Conservation (phyloP, 1,140 invertebrate species). For the Halyomorpha halys region DNA sequence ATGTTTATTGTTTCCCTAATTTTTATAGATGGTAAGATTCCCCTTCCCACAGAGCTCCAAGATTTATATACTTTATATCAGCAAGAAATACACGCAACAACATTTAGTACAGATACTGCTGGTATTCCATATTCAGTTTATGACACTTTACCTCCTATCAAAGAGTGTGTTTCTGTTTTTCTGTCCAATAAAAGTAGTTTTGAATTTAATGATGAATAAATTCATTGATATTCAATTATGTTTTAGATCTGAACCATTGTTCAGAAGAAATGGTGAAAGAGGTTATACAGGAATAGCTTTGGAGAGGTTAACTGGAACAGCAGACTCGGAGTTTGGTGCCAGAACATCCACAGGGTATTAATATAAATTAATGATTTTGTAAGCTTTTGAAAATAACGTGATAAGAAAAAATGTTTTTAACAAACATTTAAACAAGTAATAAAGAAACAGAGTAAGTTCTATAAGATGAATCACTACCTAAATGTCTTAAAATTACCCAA, state of each 20-base stretch:
- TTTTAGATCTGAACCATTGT: constrained; percentile 3
- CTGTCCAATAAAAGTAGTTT: background rate
- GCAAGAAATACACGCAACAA: constrained; percentile 67
- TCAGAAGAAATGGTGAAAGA: background rate
- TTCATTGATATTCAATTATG: too few species aligned
- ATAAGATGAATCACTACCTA: too few species aligned
- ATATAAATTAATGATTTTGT: background rate
- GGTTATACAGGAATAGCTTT: background rate
- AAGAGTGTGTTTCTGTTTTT: constrained; percentile 35
- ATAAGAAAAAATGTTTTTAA: too few species aligned
- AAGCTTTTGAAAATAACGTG: too few species aligned
- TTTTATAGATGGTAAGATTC: constrained; percentile 50
- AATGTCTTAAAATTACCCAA: too few species aligned
- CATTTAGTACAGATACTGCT: constrained; percentile 46
- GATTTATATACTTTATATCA: constrained; percentile 79
- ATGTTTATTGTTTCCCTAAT: background rate
- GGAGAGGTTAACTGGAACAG: background rate
- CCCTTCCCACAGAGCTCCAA: constrained; percentile 63
- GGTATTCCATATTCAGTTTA: constrained; percentile 36
- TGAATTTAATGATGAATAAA: too few species aligned
- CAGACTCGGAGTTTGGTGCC: constrained; percentile 8
- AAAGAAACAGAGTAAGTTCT: too few species aligned
- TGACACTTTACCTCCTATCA: constrained; percentile 40
- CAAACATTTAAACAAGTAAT: too few species aligned
- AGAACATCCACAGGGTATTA: constrained; percentile 9